Conservation (phyloP, 2,888 invertebrate genomes). For the Scelioninae gen. 1 region DNA sequence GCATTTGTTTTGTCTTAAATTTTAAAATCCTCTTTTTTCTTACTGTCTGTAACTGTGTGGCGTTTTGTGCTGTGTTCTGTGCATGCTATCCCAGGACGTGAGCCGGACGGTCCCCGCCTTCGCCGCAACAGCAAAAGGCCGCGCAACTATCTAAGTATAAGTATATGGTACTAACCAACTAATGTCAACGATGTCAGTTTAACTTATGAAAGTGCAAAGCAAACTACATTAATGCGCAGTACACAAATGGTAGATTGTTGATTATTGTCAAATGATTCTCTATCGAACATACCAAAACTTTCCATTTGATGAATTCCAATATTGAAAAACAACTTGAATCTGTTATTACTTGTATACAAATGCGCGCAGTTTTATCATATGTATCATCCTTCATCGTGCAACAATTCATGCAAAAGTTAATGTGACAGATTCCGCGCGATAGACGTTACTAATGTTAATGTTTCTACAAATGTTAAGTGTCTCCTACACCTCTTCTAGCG, state of each 20-base stretch:
- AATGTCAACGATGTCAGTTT: slow-evolving; percentile 61
- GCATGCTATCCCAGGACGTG: slow-evolving; percentile 84
- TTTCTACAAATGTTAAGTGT: no score
- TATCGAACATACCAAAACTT: slow-evolving; percentile 16
- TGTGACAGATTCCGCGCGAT: no score
- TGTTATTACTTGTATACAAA: no score
- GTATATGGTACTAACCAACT: slow-evolving; percentile 77
- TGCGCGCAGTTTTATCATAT: no score
- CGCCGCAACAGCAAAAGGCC: slow-evolving; percentile 83
- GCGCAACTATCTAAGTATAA: slow-evolving; percentile 84
- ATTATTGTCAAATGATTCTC: slow-evolving; percentile 17
- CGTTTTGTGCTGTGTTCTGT: slow-evolving; percentile 84
- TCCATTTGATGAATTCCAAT: no score
- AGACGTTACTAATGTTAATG: no score
- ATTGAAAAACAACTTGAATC: no score
- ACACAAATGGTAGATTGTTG: slow-evolving; percentile 5
- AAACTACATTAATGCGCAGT: slow-evolving; percentile 23
- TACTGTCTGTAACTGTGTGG: slow-evolving; percentile 83
- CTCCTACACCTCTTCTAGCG: background rate
- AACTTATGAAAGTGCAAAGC: slow-evolving; percentile 49
- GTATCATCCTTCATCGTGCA: no score
- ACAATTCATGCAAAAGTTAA: no score
- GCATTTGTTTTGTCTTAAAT: slow-evolving; percentile 50
- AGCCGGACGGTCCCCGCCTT: slow-evolving; percentile 84
- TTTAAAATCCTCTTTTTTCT: slow-evolving; percentile 74